Evolutionary conservation across 2,797 vertebrate genomes (phyloP).

Genomic region (Diglossa cyanea): DNA sequence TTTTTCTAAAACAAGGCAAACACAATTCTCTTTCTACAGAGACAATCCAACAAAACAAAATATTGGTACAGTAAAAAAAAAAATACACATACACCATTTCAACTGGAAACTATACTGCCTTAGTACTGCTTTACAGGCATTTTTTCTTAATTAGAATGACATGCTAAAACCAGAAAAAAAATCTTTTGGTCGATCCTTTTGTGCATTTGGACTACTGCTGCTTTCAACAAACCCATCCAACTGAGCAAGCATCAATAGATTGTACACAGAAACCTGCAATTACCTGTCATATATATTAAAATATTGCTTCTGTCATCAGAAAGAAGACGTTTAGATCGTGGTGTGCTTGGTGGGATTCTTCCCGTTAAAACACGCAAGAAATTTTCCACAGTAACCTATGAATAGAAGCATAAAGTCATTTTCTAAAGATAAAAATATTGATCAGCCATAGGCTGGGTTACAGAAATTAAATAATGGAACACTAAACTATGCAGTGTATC

Average conservation of each 20-base stretch:
- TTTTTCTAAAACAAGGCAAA: not conserved
- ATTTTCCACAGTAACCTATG: conserved; percentile 95
- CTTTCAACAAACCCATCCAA: not conserved
- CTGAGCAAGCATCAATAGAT: not conserved
- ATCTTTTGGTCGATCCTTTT: not conserved
- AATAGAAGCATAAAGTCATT: not conserved
- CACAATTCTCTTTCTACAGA: not conserved
- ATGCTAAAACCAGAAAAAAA: not conserved
- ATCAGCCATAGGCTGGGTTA: not conserved
- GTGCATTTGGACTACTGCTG: not conserved
- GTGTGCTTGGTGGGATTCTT: conserved; percentile 90
- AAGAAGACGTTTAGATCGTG: conserved; percentile 93
- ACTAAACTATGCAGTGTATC: not conserved
- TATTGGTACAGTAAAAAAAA: not conserved
- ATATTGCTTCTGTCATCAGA: conserved; percentile 98
- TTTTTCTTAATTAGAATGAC: not conserved
- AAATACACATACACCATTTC: not conserved
- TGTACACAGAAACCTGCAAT: not conserved
- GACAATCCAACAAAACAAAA: not conserved
- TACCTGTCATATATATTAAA: conserved; percentile 97
- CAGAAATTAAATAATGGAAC: not conserved
- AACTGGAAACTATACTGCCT: not conserved
- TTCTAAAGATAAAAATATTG: not conserved
- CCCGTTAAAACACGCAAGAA: conserved; percentile 94
- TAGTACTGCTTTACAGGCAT: not conserved